phyloP scores from a whole-genome alignment of 64 coral and sea anemone genomes.

The Hydrozoanthus tunicans region DNA sequence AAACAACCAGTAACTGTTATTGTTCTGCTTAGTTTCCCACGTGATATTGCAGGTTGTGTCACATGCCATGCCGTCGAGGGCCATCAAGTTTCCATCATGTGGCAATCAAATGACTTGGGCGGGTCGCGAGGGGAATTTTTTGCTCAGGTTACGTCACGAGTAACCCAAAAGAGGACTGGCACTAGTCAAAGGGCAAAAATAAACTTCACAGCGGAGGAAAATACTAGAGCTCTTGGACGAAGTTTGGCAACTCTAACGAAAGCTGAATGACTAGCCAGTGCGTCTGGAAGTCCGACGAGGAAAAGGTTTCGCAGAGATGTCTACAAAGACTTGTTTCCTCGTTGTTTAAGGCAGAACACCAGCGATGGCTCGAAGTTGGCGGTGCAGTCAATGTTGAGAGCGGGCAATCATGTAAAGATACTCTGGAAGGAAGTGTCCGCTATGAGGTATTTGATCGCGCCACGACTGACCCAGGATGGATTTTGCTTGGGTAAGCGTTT shows the following conservation, averaged over 20 bases:
- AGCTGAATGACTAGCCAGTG: slow-evolving; percentile 21
- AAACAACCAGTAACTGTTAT: no score
- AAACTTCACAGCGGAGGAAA: neutral
- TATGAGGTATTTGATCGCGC: slow-evolving; percentile 15
- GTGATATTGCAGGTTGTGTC: no score
- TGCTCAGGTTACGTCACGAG: neutral
- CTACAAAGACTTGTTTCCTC: neutral
- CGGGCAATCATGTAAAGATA: neutral
- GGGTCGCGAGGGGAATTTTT: neutral
- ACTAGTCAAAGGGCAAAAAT: neutral
- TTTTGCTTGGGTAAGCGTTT: slow-evolving; percentile 25
- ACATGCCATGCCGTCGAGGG: no score
- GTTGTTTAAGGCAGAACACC: slow-evolving; percentile 36
- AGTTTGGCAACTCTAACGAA: neutral
- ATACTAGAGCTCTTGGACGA: no score
- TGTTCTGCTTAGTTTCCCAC: no score
- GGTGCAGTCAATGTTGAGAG: neutral
- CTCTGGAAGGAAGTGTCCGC: neutral
- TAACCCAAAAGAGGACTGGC: neutral
- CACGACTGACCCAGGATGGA: slow-evolving; percentile 30
- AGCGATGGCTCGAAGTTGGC: slow-evolving; percentile 32
- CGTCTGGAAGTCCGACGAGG: slow-evolving; percentile 32
- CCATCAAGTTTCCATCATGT: neutral
- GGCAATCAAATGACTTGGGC: neutral
- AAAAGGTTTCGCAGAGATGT: slow-evolving; percentile 21